Conservation (phyloP, 2,797 vertebrate genomes). For the Crocidura indochinensis region DNA sequence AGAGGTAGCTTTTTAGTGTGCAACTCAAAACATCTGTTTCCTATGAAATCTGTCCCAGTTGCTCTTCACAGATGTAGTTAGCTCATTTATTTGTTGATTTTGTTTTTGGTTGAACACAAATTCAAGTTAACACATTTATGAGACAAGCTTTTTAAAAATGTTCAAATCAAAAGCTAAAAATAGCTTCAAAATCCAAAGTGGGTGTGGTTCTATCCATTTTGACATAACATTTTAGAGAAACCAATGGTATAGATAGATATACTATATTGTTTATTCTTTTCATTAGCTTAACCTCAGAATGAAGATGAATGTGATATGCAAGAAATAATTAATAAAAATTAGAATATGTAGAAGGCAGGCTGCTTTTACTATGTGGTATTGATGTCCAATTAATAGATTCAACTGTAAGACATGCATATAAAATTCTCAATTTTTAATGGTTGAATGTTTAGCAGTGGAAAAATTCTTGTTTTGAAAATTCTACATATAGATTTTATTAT, state of each 20-base stretch:
- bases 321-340: conserved; percentile 76
- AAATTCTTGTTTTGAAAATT: conserved; percentile 47
- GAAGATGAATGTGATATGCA: conserved; percentile 62
- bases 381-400: conserved; percentile 65
- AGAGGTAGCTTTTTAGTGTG: conserved; percentile 6
- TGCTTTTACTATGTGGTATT: conserved; percentile 37
- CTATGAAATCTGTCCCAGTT: neutral
- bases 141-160: neutral
- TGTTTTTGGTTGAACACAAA: conserved; percentile 10
- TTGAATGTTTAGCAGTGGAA: conserved; percentile 59
- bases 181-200: conserved; percentile 47
- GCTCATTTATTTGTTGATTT: conserved; percentile 39
- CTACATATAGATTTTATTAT: conserved; percentile 39
- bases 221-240: conserved; percentile 27
- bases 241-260: neutral
- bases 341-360: conserved; percentile 64
- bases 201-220: conserved; percentile 16
- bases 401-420: conserved; percentile 39
- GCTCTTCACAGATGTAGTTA: neutral
- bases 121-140: neutral
- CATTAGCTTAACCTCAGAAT: conserved; percentile 67
- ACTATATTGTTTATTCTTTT: conserved; percentile 42
- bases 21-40: conserved; percentile 13
- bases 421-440: conserved; percentile 59
- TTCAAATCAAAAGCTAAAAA: conserved; percentile 52